Evolutionary conservation across 2,888 invertebrate genomes (phyloP).

Genomic region (Resseliella maxima): DNA sequence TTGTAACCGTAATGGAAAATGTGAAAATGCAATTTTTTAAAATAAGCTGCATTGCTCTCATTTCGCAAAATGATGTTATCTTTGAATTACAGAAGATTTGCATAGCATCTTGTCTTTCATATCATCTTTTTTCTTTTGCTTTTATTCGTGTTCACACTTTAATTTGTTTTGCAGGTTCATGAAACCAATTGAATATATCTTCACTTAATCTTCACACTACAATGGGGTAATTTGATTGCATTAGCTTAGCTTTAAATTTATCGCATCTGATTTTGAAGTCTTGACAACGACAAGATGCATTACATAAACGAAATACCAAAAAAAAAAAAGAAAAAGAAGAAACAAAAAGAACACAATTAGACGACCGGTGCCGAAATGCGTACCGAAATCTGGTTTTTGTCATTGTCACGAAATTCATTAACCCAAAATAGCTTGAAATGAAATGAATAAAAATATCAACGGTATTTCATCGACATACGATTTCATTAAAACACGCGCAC

Average conservation of each 20-base stretch:
- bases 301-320: too few species aligned
- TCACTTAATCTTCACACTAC: slow-evolving; percentile 47
- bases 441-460: slow-evolving; percentile 1
- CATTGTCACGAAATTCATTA: slow-evolving; percentile 53
- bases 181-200: slow-evolving; percentile 13
- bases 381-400: slow-evolving; percentile 20
- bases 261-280: not conserved
- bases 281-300: not conserved
- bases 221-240: slow-evolving; percentile 37
- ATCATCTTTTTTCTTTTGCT: not conserved
- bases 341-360: not conserved
- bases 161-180: not conserved
- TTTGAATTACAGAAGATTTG: not conserved
- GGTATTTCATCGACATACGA: not conserved
- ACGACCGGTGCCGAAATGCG: not conserved
- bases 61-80: not conserved
- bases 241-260: not conserved
- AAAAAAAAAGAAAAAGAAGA: not conserved
- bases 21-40: not conserved
- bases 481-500: slow-evolving; percentile 4
- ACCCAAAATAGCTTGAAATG: not conserved
- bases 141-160: not conserved
- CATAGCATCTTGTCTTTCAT: not conserved
- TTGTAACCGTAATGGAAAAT: not conserved
- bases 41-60: not conserved